phyloP scores from a whole-genome alignment of 2,888 invertebrate species.

The Lycaena phlaeas region DNA sequence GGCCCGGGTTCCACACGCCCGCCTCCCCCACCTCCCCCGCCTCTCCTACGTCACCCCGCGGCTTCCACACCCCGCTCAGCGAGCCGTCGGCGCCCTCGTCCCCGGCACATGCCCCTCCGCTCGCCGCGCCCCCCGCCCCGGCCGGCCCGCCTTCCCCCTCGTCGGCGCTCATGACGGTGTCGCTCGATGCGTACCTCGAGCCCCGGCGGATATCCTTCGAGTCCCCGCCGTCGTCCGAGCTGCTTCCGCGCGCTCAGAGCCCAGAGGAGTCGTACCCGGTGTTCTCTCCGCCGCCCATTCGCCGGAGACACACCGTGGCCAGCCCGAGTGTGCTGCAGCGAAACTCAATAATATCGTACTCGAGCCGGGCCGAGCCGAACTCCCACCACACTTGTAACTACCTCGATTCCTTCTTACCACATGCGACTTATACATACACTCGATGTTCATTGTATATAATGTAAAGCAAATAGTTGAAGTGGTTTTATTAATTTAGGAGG shows the following conservation, averaged over 20 bases:
- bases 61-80: constrained; percentile 86
- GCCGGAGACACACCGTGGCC: constrained; percentile 76
- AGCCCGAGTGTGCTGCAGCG: constrained; percentile 73
- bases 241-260: constrained; percentile 77
- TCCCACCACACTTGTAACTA: constrained; percentile 94
- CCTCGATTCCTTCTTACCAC: constrained; percentile 18
- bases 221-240: constrained; percentile 82
- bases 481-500: constrained; percentile 48
- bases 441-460: constrained; percentile 41
- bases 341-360: constrained; percentile 83
- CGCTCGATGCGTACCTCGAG: constrained; percentile 89
- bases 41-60: constrained; percentile 61
- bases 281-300: constrained; percentile 86
- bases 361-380: constrained; percentile 79
- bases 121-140: constrained; percentile 35
- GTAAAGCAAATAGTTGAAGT: constrained; percentile 43
- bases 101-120: constrained; percentile 52
- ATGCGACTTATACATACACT: constrained; percentile 15
- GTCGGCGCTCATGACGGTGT: constrained; percentile 87
- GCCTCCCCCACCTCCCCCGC: constrained; percentile 40
- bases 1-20: constrained; percentile 72
- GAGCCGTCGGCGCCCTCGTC: constrained; percentile 64
- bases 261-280: constrained; percentile 90
- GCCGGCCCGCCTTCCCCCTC: constrained; percentile 82
- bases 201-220: constrained; percentile 86